These are phyloP conservation scores for Philhelius pedissequus DNA, from an alignment of 2,888 invertebrate genomes.

Conservation along the genomic window DNA sequence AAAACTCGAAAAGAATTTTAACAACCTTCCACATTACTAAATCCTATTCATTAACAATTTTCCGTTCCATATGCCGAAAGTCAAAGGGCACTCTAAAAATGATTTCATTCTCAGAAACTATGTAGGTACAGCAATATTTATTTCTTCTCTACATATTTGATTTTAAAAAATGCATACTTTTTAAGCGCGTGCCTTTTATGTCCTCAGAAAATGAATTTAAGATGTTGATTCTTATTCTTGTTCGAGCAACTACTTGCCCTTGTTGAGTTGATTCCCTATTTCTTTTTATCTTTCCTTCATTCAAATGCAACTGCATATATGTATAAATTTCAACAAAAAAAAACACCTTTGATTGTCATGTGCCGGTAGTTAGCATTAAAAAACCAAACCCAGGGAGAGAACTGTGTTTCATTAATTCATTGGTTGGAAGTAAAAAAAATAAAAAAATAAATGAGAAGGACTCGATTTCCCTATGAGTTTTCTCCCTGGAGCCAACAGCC, in stretches of 20 bases:
- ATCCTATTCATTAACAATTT: conserved; percentile 62
- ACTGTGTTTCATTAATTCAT: conserved; percentile 18
- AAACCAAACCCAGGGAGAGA: not conserved
- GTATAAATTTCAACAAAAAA: conserved; percentile 9
- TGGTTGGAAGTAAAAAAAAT: not conserved
- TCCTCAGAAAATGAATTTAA: conserved; percentile 35
- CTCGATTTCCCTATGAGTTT: conserved; percentile 17
- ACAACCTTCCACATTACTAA: conserved; percentile 4
- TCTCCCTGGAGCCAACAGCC: conserved; percentile 30
- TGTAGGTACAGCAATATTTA: not conserved
- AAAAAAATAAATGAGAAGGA: conserved; percentile 1
- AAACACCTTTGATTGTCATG: conserved; percentile 59
- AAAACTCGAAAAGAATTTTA: not conserved
- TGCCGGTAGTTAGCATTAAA: conserved; percentile 49
- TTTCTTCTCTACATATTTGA: not conserved
- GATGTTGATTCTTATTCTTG: conserved; percentile 38
- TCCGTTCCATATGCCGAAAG: conserved; percentile 53
- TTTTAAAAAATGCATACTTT: conserved; percentile 18
- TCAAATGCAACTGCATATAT: conserved; percentile 44
- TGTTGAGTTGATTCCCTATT: conserved; percentile 33
- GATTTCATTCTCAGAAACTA: conserved; percentile 10
- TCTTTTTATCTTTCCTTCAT: conserved; percentile 20
- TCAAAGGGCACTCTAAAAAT: conserved; percentile 49
- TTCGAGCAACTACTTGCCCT: conserved; percentile 28
- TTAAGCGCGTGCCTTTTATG: conserved; percentile 53